A percentile compares a stretch with the other conserved stretches of the same genome.
These are phyloP conservation scores for Reinhardtius hippoglossoides DNA, from an alignment of 2,113 vertebrate genomes.

Conservation along the genomic window DNA sequence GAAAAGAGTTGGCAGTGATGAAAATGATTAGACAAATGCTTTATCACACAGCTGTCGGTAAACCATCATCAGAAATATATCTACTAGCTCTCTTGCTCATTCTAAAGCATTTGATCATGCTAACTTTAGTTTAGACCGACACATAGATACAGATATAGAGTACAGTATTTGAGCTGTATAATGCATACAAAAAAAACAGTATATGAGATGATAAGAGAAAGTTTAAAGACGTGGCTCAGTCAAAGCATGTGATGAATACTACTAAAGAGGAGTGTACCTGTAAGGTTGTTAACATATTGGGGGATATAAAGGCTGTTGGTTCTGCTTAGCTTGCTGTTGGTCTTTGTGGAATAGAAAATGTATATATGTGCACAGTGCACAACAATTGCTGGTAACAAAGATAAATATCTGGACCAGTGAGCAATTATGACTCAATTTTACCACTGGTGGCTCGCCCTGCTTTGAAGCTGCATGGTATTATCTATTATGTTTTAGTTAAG, in stretches of 20 bases:
- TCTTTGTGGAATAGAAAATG: neutral
- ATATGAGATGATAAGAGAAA: neutral
- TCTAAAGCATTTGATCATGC: neutral
- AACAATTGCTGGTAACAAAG: neutral
- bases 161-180: neutral
- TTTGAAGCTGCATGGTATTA: slow-evolving; percentile 16
- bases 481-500: slow-evolving; percentile 53
- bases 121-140: neutral
- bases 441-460: too few species aligned
- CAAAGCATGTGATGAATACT: too few species aligned
- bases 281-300: neutral
- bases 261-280: neutral
- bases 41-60: neutral
- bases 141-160: neutral
- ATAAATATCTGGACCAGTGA: neutral
- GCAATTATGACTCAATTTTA: neutral
- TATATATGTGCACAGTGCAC: neutral
- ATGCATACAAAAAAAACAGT: neutral
- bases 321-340: too few species aligned
- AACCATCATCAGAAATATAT: neutral
- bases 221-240: neutral
- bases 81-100: neutral
- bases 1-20: too few species aligned
- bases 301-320: too few species aligned
- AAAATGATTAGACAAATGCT: neutral